Conservation (phyloP, 2,888 invertebrate species). For the Macrosoma leucophasiata region DNA sequence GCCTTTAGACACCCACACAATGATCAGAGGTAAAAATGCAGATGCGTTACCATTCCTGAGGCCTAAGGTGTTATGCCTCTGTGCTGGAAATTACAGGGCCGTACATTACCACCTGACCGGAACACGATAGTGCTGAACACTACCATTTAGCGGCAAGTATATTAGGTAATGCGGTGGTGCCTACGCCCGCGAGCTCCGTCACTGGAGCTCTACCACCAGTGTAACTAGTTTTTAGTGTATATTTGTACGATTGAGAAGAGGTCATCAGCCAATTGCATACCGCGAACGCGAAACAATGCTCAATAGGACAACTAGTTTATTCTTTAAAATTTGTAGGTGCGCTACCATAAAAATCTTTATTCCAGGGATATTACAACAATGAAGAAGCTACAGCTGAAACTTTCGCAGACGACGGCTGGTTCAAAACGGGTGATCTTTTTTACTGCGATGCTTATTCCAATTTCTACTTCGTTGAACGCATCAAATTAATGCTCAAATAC, state of each 20-base stretch:
- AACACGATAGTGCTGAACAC: too few species aligned
- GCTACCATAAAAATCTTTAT: constrained; percentile 7
- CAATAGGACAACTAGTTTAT: background rate
- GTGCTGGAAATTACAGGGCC: too few species aligned
- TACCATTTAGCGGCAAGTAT: too few species aligned
- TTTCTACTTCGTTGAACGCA: constrained; percentile 64
- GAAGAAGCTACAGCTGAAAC: constrained; percentile 52
- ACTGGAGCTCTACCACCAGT: background rate
- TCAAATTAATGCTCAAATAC: constrained; percentile 70
- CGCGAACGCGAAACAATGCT: background rate
- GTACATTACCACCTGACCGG: too few species aligned
- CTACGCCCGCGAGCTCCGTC: background rate
- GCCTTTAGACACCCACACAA: too few species aligned
- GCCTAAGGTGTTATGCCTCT: too few species aligned
- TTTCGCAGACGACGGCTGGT: constrained; percentile 60
- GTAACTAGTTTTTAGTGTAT: background rate
- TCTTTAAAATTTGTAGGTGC: background rate
- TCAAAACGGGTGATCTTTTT: constrained; percentile 69
- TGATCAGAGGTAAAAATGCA: too few species aligned
- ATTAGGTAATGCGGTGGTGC: background rate
- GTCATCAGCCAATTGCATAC: too few species aligned
- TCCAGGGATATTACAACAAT: constrained; percentile 61
- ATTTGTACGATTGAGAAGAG: too few species aligned
- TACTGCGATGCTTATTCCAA: constrained; percentile 67
- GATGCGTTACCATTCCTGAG: too few species aligned